phyloP scores from a whole-genome alignment of 1,140 invertebrate genomes.

The Macrosteles quadrilineatus region DNA sequence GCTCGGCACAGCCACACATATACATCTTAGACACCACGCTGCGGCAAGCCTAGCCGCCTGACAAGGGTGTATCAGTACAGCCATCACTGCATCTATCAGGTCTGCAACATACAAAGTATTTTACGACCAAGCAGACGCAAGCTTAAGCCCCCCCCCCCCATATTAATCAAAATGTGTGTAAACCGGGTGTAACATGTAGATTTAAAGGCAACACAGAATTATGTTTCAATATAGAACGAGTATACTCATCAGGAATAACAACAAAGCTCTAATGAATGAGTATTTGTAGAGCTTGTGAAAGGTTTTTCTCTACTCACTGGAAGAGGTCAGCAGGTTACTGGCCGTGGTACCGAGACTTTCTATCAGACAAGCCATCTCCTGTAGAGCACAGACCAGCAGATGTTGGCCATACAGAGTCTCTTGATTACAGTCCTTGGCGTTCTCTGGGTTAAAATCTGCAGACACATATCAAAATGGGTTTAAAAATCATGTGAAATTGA shows the following conservation, averaged over 20 bases:
- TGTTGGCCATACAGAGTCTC: constrained; percentile 93
- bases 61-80: constrained; percentile 90
- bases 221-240: too few relatives aligned
- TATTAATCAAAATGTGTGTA: too few relatives aligned
- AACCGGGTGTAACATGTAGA: too few relatives aligned
- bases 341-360: constrained; percentile 90
- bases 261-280: too few relatives aligned
- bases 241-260: too few relatives aligned
- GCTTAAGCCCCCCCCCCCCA: too few relatives aligned
- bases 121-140: too few relatives aligned
- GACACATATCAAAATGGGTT: too few relatives aligned
- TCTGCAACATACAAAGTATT: constrained; percentile 37
- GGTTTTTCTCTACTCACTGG: too few relatives aligned
- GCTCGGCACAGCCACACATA: constrained; percentile 90
- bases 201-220: too few relatives aligned
- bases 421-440: constrained; percentile 86
- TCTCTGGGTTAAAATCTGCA: constrained; percentile 82
- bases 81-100: constrained; percentile 63
- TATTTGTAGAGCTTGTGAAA: too few relatives aligned
- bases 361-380: constrained; percentile 86
- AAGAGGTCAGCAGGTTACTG: constrained; percentile 78
- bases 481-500: constrained; percentile 26
- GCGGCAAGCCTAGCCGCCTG: constrained; percentile 88
- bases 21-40: constrained; percentile 91
- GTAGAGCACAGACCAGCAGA: constrained; percentile 89